Percentiles rank a stretch among this genome's conserved stretches.
These are phyloP conservation scores for Odobenus rosmarus DNA, from an alignment of 2,113 vertebrate genomes.

Conservation along the genomic window DNA sequence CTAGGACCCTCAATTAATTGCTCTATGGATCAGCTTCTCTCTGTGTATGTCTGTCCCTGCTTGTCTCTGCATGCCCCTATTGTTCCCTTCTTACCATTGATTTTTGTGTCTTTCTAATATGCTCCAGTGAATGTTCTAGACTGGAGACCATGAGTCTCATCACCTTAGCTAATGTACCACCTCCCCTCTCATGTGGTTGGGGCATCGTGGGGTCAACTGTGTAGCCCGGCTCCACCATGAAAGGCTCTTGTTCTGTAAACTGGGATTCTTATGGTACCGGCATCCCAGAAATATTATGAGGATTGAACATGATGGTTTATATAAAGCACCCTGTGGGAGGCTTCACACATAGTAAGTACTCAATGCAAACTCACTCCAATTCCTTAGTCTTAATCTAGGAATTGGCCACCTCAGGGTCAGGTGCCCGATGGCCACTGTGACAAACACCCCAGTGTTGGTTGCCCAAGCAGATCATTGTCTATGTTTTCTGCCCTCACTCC, in stretches of 20 bases:
- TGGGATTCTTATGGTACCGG: neutral
- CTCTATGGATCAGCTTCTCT: neutral
- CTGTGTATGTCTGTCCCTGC: no score
- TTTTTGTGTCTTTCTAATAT: neutral
- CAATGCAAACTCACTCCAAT: fast-evolving
- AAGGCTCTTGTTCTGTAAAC: neutral
- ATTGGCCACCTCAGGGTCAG: neutral
- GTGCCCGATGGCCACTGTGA: neutral
- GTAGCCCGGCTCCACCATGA: neutral
- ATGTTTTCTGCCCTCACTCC: neutral
- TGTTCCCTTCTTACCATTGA: neutral
- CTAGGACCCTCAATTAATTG: neutral
- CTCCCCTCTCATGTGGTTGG: neutral
- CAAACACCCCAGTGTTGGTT: neutral
- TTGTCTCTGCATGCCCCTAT: neutral
- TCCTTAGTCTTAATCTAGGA: neutral
- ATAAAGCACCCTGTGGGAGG: neutral
- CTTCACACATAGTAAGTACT: neutral
- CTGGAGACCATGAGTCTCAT: neutral
- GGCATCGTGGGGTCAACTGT: neutral
- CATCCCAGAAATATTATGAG: neutral
- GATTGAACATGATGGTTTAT: neutral
- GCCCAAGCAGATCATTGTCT: neutral
- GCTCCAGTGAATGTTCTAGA: neutral
- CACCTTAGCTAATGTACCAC: neutral